Percentiles rank a stretch among this genome's conserved stretches.
Conservation (phyloP, 1,140 invertebrate genomes). For the Mya arenaria region DNA sequence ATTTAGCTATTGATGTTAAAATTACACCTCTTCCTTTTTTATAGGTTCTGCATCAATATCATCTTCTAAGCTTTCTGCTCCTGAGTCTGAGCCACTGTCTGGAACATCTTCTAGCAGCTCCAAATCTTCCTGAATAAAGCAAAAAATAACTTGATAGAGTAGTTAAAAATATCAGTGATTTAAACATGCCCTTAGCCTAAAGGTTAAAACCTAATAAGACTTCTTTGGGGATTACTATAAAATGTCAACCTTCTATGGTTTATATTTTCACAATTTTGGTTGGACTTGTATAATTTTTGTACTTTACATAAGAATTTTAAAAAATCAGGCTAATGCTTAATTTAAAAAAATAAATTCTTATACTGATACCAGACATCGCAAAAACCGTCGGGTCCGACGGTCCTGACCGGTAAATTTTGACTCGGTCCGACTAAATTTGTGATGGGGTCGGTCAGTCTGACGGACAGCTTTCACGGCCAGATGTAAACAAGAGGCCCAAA, state of each 20-base stretch:
- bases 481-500: too few relatives aligned
- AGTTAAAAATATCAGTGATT: background rate
- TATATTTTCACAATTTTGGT: background rate
- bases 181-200: background rate
- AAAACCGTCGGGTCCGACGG: too few relatives aligned
- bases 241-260: background rate
- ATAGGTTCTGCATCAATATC: conserved; percentile 66
- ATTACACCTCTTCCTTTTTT: conserved; percentile 70
- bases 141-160: background rate
- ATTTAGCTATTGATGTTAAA: background rate
- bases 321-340: too few relatives aligned
- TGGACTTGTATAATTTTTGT: background rate
- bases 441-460: too few relatives aligned
- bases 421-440: too few relatives aligned
- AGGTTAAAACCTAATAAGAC: background rate
- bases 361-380: too few relatives aligned
- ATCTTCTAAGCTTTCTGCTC: conserved; percentile 64
- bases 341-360: too few relatives aligned
- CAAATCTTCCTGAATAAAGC: conserved; percentile 57
- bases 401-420: too few relatives aligned
- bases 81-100: conserved; percentile 64
- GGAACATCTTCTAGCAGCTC: conserved; percentile 66
- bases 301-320: background rate
- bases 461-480: too few relatives aligned
- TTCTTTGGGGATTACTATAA: background rate